A percentile compares a stretch with the other conserved stretches of the same genome.
Conservation (phyloP, 2,797 vertebrate species). For the Onychomys arenicola region DNA sequence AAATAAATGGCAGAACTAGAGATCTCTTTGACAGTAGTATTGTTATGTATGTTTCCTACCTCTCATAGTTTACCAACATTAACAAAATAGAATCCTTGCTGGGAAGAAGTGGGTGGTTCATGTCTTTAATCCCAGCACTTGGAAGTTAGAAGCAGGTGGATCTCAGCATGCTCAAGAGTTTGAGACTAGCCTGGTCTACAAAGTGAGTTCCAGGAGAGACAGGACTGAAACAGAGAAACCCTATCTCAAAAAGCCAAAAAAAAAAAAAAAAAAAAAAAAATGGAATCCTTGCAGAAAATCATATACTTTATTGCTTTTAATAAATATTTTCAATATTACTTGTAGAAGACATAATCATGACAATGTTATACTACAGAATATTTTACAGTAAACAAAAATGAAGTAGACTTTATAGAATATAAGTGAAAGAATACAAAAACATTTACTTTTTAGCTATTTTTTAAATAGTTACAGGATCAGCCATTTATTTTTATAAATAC, state of each 20-base stretch:
- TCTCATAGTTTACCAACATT: not conserved
- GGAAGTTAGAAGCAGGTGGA: no score
- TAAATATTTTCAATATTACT: not conserved
- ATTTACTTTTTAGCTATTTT: not conserved
- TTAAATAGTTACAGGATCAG: not conserved
- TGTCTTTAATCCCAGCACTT: no score
- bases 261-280: not conserved
- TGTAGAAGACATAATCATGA: not conserved
- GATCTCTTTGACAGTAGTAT: no score
- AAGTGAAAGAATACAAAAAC: not conserved
- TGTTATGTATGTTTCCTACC: not conserved
- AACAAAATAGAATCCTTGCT: not conserved
- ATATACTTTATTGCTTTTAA: not conserved
- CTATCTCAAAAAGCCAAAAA: no score
- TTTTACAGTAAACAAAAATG: not conserved
- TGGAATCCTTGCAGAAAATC: not conserved
- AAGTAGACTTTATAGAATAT: not conserved
- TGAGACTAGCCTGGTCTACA: no score
- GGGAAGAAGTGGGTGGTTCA: no score
- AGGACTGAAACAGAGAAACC: no score
- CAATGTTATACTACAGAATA: not conserved
- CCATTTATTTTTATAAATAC: not conserved
- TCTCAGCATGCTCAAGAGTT: no score
- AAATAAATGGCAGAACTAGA: not conserved
- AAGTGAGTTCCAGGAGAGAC: no score